Base-by-base conservation (phyloP, 2,888 invertebrate genomes). In the Drosophila lutescens region DNA sequence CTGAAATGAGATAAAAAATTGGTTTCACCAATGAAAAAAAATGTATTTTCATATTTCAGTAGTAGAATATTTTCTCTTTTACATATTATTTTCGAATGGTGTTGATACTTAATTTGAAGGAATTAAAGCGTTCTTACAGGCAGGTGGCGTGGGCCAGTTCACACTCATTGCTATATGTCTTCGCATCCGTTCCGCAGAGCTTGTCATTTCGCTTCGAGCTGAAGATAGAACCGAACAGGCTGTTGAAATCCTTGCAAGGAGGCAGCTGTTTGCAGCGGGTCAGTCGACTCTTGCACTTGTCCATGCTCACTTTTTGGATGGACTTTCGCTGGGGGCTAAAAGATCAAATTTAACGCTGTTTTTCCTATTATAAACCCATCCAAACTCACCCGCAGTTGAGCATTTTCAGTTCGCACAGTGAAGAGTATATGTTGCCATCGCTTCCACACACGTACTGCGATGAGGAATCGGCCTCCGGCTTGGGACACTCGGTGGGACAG, bases 181-280 rank as follows among this genome's bases (percentile, higher is more conserved):
- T 95, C 15, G 97, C 97, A 87, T 98, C 97, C 8, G 97, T 97
- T 1, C 97, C 98, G 86, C 98, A 98, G n/a, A 97, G 95, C 2
- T 96, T 96, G 91, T 96, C 96, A 20, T 93, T 91, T 32, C 96
- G 95, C 38, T 91, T 91, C 7, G 94, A 94, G 51, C 94, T 93
- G 74, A 90, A 92, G 72, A 92, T 93, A 44, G 93, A 93, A 36
- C 91, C 91, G 17, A 90, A 91, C 30, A 91, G 80, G 72, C 90
- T 91, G 66, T 91, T 92, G 15, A 91, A 92, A 60, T 92, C 92
- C 76, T 92, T 92, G 81, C 96, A 96, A 76, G 95, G 95, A 70
- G 95, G 94, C 58, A 94, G 93, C 88, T 96, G 96, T 88, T 94
- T 93, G 90, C 97, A 97, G 86, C 96, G 96, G 77, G 94, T 94